Conservation (phyloP, 2,797 vertebrate species). For the Zenarchopterus dispar region DNA sequence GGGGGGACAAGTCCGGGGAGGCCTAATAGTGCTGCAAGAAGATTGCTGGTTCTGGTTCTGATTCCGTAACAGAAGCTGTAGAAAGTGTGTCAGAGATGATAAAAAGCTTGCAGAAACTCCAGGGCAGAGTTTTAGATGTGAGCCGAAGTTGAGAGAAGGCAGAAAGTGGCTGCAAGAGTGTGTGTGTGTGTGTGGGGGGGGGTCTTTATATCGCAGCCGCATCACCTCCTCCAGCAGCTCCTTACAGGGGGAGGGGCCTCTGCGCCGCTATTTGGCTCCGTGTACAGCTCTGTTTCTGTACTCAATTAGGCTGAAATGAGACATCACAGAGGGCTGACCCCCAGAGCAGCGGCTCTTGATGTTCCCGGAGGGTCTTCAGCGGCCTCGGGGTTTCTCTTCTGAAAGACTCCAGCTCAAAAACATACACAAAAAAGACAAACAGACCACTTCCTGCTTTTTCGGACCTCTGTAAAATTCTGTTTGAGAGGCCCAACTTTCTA, state of each 20-base stretch:
- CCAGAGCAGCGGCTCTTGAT: neutral
- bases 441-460: no score
- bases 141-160: slow-evolving; percentile 10
- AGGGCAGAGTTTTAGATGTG: no score
- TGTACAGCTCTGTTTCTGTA: slow-evolving; percentile 11
- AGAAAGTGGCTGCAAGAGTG: neutral
- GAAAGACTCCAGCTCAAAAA: no score
- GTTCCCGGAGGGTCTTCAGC: no score
- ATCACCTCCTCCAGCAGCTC: slow-evolving; percentile 3
- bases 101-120: neutral
- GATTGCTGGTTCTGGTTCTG: slow-evolving; percentile 51
- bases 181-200: no score
- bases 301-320: slow-evolving; percentile 31
- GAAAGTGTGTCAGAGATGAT: neutral
- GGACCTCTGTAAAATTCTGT: no score
- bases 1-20: neutral
- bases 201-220: slow-evolving; percentile 23
- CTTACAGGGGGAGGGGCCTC: neutral
- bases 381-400: no score
- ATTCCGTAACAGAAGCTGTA: slow-evolving; percentile 73
- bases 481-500: no score
- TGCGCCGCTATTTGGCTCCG: slow-evolving; percentile 12
- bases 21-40: neutral
- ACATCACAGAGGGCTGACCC: neutral
- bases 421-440: no score